phyloP scores from a whole-genome alignment of 1,140 invertebrate genomes.

The Ephestia elutella region DNA sequence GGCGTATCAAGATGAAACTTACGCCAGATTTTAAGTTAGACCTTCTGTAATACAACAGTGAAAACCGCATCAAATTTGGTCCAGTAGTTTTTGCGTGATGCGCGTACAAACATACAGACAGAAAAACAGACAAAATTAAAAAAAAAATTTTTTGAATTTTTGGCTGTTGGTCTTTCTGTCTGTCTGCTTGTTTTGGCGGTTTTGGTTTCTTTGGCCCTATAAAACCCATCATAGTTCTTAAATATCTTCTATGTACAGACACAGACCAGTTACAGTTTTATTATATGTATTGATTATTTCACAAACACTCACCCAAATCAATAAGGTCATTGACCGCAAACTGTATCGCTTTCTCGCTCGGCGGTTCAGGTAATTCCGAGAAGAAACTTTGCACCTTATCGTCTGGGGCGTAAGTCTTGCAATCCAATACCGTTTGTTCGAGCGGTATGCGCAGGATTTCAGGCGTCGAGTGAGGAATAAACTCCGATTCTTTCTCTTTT shows the following conservation, averaged over 20 bases:
- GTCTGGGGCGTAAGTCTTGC: conserved; percentile 58
- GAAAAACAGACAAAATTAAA: too few relatives aligned
- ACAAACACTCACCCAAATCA: conserved; percentile 59
- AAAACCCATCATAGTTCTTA: too few relatives aligned
- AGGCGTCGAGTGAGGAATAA: conserved; percentile 50
- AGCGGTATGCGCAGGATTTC: conserved; percentile 68
- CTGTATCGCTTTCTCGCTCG: conserved; percentile 55
- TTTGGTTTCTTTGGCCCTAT: too few relatives aligned
- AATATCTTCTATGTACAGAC: too few relatives aligned
- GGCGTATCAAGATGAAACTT: too few relatives aligned
- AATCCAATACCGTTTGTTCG: conserved; percentile 66
- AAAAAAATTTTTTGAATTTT: too few relatives aligned
- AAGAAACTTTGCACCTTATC: conserved; percentile 74
- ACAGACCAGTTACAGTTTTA: too few relatives aligned
- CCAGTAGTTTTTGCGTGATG: too few relatives aligned
- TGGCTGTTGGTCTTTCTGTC: too few relatives aligned
- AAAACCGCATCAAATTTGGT: background rate
- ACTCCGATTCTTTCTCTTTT: conserved; percentile 51
- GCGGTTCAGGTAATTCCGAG: conserved; percentile 75
- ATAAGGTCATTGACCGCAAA: conserved; percentile 74
- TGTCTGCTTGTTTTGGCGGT: too few relatives aligned
- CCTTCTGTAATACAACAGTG: background rate
- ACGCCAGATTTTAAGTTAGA: conserved; percentile 2
- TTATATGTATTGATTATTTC: too few relatives aligned
- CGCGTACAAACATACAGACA: too few relatives aligned